Percentiles rank a stretch among this genome's conserved stretches.
Conservation (phyloP, 2,888 invertebrate genomes). For the Cylindroiulus punctatus region DNA sequence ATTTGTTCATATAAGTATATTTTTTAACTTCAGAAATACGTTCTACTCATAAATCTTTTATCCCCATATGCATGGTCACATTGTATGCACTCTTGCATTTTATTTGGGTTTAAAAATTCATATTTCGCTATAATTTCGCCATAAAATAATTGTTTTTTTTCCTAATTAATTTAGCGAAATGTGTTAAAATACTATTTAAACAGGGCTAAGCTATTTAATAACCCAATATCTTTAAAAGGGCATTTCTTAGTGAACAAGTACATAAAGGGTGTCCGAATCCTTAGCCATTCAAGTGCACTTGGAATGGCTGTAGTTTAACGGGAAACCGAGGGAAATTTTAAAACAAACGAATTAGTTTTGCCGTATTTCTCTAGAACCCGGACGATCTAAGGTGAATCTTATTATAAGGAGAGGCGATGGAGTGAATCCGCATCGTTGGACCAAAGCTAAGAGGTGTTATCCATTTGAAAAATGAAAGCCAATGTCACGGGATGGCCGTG, state of each 20-base stretch:
- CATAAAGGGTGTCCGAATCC: slow-evolving; percentile 36
- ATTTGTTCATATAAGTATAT: no score
- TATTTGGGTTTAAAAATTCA: not conserved
- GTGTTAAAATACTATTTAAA: not conserved
- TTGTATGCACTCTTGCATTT: not conserved
- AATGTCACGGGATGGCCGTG: slow-evolving; percentile 26
- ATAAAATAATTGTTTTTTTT: not conserved
- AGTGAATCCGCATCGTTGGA: slow-evolving; percentile 20
- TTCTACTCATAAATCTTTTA: not conserved
- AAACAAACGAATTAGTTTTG: slow-evolving; percentile 51
- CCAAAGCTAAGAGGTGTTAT: not conserved
- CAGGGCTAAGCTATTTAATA: not conserved
- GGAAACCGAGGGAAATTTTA: slow-evolving; percentile 56
- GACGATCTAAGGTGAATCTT: not conserved
- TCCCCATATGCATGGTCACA: not conserved
- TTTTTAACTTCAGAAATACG: not conserved
- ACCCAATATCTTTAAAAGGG: not conserved
- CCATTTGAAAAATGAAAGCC: slow-evolving; percentile 4
- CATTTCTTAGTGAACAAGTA: not conserved
- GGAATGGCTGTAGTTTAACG: slow-evolving; percentile 35
- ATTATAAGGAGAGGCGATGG: not conserved
- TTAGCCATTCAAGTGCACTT: slow-evolving; percentile 21
- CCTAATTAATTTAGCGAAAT: not conserved
- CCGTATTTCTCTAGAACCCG: not conserved
- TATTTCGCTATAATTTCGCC: not conserved